Evolutionary conservation across 2,797 vertebrate genomes (phyloP), one percentile per base, ranked within the genome.

Genomic region (Microhierax caerulescens): DNA sequence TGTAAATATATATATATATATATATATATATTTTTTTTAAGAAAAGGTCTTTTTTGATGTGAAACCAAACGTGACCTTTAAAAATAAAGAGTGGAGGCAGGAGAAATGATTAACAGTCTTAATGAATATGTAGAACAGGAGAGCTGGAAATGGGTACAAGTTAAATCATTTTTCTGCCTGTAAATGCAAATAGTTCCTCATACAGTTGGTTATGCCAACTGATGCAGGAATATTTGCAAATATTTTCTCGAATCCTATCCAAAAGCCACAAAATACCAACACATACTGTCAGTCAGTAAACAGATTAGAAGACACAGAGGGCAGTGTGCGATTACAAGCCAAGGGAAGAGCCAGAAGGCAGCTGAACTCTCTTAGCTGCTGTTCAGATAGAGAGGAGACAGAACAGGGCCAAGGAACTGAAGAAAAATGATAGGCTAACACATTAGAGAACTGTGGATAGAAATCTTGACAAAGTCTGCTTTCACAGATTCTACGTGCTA

Each of bases 121-220:
- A 93, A 97, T 96, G 87, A 97, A 95, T 94, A 94, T 91, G 90
- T 92, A 96, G 88, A 96, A 72, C 28, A 95, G 90, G n/a, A 30
- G 1, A 91, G 19, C 79, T 94, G 87, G 74, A 95, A 95, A 97
- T 17, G 65, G 77, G 96, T 97, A 92, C 90, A 91, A 90, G 81
- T 87, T 80, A 94, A 96, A 97, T 85, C 0, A 75, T 96, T 94
- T 95, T 91, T 95, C 91, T 93, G 74, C 63, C 64, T 88, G 25
- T 64, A 94, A 95, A 95, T 91, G 90, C 78, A 93, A 95, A 94
- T 61, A 89, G 25, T 82, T 96, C 41, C 56, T 84, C 36, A 64
- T 90, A 74, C 11, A 57, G 53, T 82, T 91, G 45, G 69, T 80
- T 95, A 92, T 84, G 75, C 67, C 88, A 77, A 84, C 7, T 61